Evolutionary conservation across 2,888 invertebrate genomes (phyloP), one percentile per base, ranked within the genome.

Genomic region (Macrosiphum euphorbiae): DNA sequence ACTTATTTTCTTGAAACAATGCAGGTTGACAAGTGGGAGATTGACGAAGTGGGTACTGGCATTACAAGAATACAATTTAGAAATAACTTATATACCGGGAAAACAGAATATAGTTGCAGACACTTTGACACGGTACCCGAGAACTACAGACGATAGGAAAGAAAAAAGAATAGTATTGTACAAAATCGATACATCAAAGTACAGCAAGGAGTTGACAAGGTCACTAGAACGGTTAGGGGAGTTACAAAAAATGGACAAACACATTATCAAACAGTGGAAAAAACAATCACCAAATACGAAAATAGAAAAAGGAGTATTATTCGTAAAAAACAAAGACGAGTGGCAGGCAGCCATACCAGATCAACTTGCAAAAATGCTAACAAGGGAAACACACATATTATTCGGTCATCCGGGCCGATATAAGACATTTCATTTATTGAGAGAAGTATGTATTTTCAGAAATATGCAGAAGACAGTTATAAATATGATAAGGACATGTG

Each of bases 31-130:
- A 41, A 41, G 41, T 41, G 41, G 41, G 41, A 41, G 41, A 41
- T 41, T 41, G 41, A 41, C 41, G 41, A 41, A 3, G 41, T 41
- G 41, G 41, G 3, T 41, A 41, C 41, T 41, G 41, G 41, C 41
- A 41, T 3, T 41, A 41, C 41, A 41, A 41, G 41, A 41, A 41
- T 41, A 41, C 41, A 41, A 41, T 41, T 24, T 85, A 4, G 44
- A 85, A 8, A 88, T 92, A 11, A n/a, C 20, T 11, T 55, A 92
- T 28, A 35, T 92, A 41, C 87, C 47, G 24, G 92, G 92, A 8
- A 52, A 55, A 67, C 11, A 88, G 8, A 92, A 92, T 50, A 88
- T 88, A 7, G 52, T 26, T 16, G 85, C 92, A 47, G 88, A 92
- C 67, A 88, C 88, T 0, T 41, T 92, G 8, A 47, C 92, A 10